These are phyloP conservation scores for Pachyrhynchus sulphureomaculatus DNA, from an alignment of 1,140 invertebrate species.

Conservation along the genomic window DNA sequence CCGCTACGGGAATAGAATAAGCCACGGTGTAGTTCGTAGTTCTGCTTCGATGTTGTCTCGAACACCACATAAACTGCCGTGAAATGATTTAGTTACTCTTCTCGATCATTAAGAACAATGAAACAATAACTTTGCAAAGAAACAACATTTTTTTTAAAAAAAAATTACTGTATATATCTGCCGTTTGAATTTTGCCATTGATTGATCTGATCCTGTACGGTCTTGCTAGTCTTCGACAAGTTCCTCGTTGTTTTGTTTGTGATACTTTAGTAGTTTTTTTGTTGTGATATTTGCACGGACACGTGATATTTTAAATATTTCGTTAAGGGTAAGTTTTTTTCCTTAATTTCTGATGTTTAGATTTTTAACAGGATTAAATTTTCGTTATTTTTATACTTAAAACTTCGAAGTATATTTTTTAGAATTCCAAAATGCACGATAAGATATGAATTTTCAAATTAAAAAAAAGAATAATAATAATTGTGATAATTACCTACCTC, in stretches of 20 bases:
- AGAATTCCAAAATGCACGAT: no score
- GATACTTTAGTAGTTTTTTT: constrained; percentile 10
- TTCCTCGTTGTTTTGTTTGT: constrained; percentile 22
- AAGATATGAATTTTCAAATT: no score
- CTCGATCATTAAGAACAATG: constrained; percentile 8
- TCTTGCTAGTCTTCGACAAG: constrained; percentile 18
- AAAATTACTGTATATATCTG: not conserved
- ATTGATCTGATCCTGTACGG: constrained; percentile 14
- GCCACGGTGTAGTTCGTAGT: constrained; percentile 10
- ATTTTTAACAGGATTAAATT: not conserved
- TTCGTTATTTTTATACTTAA: no score
- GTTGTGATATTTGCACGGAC: not conserved
- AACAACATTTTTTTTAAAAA: constrained; percentile 7
- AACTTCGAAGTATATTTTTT: no score
- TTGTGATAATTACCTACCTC: no score
- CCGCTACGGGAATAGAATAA: constrained; percentile 24
- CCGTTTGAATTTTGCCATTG: constrained; percentile 10
- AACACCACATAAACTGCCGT: constrained; percentile 6
- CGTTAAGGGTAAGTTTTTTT: constrained; percentile 22
- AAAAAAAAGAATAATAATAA: no score
- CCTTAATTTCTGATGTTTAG: not conserved
- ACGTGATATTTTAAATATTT: constrained; percentile 15
- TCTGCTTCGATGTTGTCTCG: constrained; percentile 11
- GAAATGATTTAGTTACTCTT: constrained; percentile 21
- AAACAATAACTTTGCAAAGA: constrained; percentile 11